A percentile compares a stretch with the other conserved stretches of the same genome.
These are phyloP conservation scores for Amitus sp. DNA, from an alignment of 2,888 invertebrate genomes.

Conservation along the genomic window DNA sequence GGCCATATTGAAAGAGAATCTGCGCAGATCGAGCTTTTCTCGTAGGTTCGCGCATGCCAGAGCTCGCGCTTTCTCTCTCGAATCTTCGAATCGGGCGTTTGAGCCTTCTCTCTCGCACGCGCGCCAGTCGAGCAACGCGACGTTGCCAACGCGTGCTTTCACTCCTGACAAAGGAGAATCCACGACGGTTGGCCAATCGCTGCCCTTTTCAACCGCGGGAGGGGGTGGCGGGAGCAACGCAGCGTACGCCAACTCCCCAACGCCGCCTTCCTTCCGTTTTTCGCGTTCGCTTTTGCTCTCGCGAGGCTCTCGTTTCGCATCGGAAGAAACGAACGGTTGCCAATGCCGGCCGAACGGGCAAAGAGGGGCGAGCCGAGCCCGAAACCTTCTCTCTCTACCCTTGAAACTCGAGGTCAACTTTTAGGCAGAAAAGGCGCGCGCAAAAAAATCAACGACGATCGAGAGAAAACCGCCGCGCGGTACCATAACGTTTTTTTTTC, in stretches of 20 bases:
- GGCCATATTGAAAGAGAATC: too few species aligned
- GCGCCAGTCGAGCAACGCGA: slow-evolving; percentile 57
- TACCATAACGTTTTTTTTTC: too few species aligned
- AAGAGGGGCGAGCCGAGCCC: slow-evolving; percentile 56
- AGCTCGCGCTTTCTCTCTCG: slow-evolving; percentile 13
- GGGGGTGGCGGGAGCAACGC: slow-evolving; percentile 60
- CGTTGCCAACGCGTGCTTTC: slow-evolving; percentile 63
- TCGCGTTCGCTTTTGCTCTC: slow-evolving; percentile 34
- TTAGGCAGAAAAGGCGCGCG: slow-evolving; percentile 53
- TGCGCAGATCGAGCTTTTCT: background rate
- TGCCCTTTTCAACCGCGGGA: too few species aligned
- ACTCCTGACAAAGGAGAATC: slow-evolving; percentile 66
- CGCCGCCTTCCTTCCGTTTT: slow-evolving; percentile 51
- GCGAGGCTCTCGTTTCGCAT: slow-evolving; percentile 15
- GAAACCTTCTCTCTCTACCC: slow-evolving; percentile 65
- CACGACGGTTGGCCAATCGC: slow-evolving; percentile 55
- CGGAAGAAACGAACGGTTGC: slow-evolving; percentile 41
- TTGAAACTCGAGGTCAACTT: slow-evolving; percentile 68
- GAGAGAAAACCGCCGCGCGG: background rate
- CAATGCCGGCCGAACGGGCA: slow-evolving; percentile 39
- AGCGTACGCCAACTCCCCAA: slow-evolving; percentile 51
- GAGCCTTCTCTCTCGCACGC: slow-evolving; percentile 53
- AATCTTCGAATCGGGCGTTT: too few species aligned
- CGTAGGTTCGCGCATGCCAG: background rate
- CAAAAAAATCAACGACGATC: background rate